Evolutionary conservation across 2,888 invertebrate genomes (phyloP).

Genomic region (Tupiocoris notatus): DNA sequence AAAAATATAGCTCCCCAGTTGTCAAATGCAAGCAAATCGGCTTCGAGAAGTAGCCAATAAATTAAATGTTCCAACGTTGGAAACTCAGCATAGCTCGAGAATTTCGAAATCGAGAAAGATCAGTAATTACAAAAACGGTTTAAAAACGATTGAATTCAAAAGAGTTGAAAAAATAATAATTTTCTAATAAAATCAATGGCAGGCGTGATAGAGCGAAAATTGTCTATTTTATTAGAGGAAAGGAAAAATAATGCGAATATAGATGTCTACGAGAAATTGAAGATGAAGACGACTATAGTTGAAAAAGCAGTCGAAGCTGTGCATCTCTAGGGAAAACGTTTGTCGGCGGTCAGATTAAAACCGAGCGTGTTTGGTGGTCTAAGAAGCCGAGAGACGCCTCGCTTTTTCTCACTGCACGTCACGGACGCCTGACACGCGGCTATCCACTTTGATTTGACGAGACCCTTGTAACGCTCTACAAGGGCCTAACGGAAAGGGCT

Average conservation of each 20-base stretch:
- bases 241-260: neutral
- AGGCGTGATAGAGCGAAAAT: no score
- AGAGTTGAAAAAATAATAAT: no score
- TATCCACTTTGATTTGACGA: slow-evolving; percentile 40
- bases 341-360: slow-evolving; percentile 30
- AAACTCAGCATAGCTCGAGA: no score
- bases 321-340: slow-evolving; percentile 19
- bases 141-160: no score
- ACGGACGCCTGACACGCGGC: slow-evolving; percentile 36
- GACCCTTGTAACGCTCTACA: slow-evolving; percentile 16
- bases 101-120: no score
- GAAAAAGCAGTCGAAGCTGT: neutral
- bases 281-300: neutral
- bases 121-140: no score
- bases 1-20: no score
- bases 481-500: neutral
- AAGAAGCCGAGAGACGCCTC: neutral
- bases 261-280: neutral
- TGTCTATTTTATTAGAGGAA: no score
- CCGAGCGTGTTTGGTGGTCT: slow-evolving; percentile 33
- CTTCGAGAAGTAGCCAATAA: no score
- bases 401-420: slow-evolving; percentile 9
- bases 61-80: no score
- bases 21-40: no score
- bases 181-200: no score